phyloP scores from a whole-genome alignment of 2,888 invertebrate species.

The Scaptomyza cyrtandrae region DNA sequence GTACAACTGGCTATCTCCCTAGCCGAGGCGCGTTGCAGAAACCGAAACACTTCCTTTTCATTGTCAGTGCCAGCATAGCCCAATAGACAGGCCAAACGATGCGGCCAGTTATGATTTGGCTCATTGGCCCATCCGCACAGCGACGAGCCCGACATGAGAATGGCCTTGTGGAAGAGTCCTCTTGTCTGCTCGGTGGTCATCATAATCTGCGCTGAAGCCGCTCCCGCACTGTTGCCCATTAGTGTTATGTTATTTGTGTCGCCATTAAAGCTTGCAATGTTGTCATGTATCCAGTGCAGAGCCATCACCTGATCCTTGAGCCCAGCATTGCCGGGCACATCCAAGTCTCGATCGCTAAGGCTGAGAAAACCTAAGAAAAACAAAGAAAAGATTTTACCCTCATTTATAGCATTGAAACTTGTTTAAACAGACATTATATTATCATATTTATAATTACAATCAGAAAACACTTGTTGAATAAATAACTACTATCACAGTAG shows the following conservation, averaged over 20 bases:
- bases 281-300: conserved; percentile 85
- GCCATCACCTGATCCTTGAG: conserved; percentile 85
- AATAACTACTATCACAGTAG: background rate
- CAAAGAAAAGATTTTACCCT: background rate
- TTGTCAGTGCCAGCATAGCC: conserved; percentile 82
- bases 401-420: background rate
- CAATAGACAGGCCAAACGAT: conserved; percentile 77
- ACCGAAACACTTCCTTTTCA: conserved; percentile 80
- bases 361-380: conserved; percentile 84
- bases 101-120: conserved; percentile 70
- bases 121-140: conserved; percentile 78
- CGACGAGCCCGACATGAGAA: conserved; percentile 81
- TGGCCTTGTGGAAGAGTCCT: conserved; percentile 82
- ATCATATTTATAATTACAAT: too few species aligned
- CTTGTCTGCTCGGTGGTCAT: conserved; percentile 84
- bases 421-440: background rate
- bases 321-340: conserved; percentile 86
- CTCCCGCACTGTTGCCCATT: conserved; percentile 86
- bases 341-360: conserved; percentile 84
- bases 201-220: conserved; percentile 84
- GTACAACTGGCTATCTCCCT: conserved; percentile 53
- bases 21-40: conserved; percentile 54
- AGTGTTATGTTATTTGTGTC: conserved; percentile 85
- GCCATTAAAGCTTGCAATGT: conserved; percentile 85
- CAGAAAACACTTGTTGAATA: background rate